These are phyloP conservation scores for Tridacna gigas DNA, from an alignment of 2,888 invertebrate species.

Conservation along the genomic window DNA sequence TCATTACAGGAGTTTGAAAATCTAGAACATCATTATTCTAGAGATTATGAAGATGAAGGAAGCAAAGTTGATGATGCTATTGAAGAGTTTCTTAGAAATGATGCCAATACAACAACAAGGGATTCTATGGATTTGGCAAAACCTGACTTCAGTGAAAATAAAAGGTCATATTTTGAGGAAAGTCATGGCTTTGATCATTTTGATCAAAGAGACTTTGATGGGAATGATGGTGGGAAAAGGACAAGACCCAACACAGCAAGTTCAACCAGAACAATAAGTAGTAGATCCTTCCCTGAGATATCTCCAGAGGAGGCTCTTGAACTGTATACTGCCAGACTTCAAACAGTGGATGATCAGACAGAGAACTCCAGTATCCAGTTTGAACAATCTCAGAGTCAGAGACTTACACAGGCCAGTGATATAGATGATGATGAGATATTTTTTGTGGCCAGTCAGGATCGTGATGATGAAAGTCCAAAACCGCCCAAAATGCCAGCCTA, in stretches of 20 bases:
- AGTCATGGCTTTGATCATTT: conserved; percentile 55
- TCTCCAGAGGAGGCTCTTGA: conserved; percentile 74
- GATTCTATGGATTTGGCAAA: conserved; percentile 63
- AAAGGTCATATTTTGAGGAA: conserved; percentile 7
- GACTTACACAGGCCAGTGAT: conserved; percentile 51
- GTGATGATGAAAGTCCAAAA: conserved; percentile 66
- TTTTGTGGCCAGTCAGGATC: conserved; percentile 69
- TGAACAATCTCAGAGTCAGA: conserved; percentile 65
- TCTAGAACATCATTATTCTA: conserved; percentile 70
- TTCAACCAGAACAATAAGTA: conserved; percentile 77
- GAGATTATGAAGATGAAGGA: conserved; percentile 64
- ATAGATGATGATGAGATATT: conserved; percentile 76
- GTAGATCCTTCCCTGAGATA: conserved; percentile 77
- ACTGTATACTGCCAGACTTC: conserved; percentile 65
- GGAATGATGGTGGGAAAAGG: conserved; percentile 57
- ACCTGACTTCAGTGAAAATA: conserved; percentile 26
- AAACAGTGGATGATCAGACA: conserved; percentile 57
- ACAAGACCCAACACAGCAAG: conserved; percentile 73
- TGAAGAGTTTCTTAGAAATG: conserved; percentile 62
- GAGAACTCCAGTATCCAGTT: conserved; percentile 70
- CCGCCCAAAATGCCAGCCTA: conserved; percentile 69
- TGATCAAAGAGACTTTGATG: conserved; percentile 55
- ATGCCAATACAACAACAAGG: conserved; percentile 39
- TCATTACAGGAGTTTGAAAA: conserved; percentile 80
- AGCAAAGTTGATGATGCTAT: conserved; percentile 55